These are phyloP conservation scores for Portevinia maculata DNA, from an alignment of 2,888 invertebrate genomes.

Conservation along the genomic window DNA sequence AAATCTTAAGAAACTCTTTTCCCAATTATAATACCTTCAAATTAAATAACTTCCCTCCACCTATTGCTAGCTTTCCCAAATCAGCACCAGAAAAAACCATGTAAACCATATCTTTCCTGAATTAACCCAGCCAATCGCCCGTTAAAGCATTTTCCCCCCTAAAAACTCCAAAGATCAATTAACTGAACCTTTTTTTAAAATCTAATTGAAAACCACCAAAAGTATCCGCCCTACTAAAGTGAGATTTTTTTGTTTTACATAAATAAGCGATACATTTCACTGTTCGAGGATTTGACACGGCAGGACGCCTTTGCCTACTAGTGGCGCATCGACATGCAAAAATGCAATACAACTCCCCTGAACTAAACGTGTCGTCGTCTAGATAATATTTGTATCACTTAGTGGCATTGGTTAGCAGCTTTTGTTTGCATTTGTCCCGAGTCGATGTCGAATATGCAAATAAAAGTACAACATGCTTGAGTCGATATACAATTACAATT, in stretches of 20 bases:
- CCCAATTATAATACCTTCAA: no score
- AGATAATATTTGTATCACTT: neutral
- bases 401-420: constrained; percentile 46
- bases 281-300: constrained; percentile 42
- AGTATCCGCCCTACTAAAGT: neutral
- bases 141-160: neutral
- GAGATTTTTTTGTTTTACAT: neutral
- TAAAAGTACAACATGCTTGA: constrained; percentile 3
- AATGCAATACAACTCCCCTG: constrained; percentile 60
- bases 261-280: constrained; percentile 42
- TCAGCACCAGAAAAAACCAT: neutral
- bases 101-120: neutral
- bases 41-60: neutral
- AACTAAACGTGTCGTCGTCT: constrained; percentile 38
- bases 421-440: constrained; percentile 1
- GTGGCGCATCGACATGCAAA: constrained; percentile 42
- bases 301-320: neutral
- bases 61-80: neutral
- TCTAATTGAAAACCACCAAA: no score
- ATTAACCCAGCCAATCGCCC: constrained; percentile 6
- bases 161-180: constrained; percentile 31
- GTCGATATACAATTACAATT: constrained; percentile 70
- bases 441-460: neutral
- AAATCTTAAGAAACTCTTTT: no score
- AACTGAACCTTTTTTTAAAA: constrained; percentile 11